Evolutionary conservation across 1,140 invertebrate genomes (phyloP).

Genomic region (Reticulitermes speratus): DNA sequence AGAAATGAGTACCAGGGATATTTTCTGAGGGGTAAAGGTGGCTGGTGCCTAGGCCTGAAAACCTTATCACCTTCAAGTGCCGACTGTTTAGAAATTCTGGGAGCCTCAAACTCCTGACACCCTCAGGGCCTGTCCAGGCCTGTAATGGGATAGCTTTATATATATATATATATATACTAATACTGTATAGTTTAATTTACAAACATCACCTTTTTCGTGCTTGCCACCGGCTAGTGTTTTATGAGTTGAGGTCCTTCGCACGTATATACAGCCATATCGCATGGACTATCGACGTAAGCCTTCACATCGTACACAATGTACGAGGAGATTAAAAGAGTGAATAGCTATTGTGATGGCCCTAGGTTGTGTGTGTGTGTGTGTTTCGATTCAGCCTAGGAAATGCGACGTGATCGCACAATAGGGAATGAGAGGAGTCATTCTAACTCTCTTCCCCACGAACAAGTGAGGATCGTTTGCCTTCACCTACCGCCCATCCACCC

Average conservation of each 20-base stretch:
- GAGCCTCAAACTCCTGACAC: too few species aligned
- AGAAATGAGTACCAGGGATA: too few species aligned
- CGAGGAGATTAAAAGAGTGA: constrained; percentile 36
- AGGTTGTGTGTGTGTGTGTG: constrained; percentile 18
- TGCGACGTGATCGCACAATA: constrained; percentile 28
- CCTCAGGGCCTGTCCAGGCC: too few species aligned
- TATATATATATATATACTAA: too few species aligned
- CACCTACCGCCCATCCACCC: not conserved
- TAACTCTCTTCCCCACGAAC: constrained; percentile 1
- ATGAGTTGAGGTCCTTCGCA: not conserved
- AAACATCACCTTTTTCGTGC: not conserved
- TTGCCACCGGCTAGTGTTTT: not conserved
- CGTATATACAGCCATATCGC: not conserved
- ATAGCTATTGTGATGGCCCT: constrained; percentile 36
- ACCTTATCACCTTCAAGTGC: too few species aligned
- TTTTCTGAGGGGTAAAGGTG: too few species aligned
- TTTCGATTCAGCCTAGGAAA: constrained; percentile 27
- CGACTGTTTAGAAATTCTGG: too few species aligned
- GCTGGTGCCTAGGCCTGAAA: too few species aligned
- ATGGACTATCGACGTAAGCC: constrained; percentile 25
- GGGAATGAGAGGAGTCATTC: not conserved
- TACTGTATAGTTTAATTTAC: too few species aligned
- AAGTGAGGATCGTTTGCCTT: constrained; percentile 27
- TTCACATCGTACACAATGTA: constrained; percentile 35
- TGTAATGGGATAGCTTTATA: too few species aligned